Evolutionary conservation across 2,113 vertebrate genomes (phyloP).

Genomic region (Crotalus viridis): DNA sequence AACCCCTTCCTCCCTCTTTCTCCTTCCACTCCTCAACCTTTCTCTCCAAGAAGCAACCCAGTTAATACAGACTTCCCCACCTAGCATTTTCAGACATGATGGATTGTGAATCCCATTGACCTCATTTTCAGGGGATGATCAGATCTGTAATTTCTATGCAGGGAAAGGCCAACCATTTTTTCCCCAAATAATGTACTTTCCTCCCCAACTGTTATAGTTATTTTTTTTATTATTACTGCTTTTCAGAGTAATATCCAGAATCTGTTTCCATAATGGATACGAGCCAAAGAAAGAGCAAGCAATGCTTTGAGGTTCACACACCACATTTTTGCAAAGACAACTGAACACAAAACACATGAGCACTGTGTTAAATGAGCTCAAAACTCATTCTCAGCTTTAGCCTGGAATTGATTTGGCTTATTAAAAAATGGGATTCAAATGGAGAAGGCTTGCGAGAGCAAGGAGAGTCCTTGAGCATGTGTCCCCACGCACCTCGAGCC

Average conservation of each 20-base stretch:
- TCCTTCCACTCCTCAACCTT: background rate
- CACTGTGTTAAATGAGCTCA: slow-evolving; percentile 35
- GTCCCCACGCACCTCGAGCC: slow-evolving; percentile 38
- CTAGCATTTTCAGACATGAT: background rate
- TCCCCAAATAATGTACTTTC: background rate
- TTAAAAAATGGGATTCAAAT: slow-evolving; percentile 37
- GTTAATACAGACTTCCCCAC: background rate
- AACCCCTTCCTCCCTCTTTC: background rate
- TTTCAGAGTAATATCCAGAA: background rate
- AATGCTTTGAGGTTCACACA: slow-evolving; percentile 46
- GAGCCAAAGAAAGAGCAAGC: background rate
- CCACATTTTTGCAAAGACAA: slow-evolving; percentile 56
- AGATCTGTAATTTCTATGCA: background rate
- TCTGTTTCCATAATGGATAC: background rate
- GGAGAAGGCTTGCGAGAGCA: slow-evolving; percentile 39
- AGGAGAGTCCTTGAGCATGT: slow-evolving; percentile 51
- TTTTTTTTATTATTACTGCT: background rate
- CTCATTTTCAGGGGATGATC: background rate
- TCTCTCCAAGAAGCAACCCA: background rate
- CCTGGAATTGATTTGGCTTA: slow-evolving; percentile 57
- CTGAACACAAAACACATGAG: slow-evolving; percentile 41
- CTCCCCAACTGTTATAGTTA: background rate
- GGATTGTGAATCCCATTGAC: background rate
- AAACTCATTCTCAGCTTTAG: slow-evolving; percentile 59
- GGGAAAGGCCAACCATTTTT: background rate